A percentile compares a stretch with the other conserved stretches of the same genome.
Evolutionary conservation across 53 echinoderm and acorn worm species (phyloP).

Genomic region (Temnopleurus reevesii): DNA sequence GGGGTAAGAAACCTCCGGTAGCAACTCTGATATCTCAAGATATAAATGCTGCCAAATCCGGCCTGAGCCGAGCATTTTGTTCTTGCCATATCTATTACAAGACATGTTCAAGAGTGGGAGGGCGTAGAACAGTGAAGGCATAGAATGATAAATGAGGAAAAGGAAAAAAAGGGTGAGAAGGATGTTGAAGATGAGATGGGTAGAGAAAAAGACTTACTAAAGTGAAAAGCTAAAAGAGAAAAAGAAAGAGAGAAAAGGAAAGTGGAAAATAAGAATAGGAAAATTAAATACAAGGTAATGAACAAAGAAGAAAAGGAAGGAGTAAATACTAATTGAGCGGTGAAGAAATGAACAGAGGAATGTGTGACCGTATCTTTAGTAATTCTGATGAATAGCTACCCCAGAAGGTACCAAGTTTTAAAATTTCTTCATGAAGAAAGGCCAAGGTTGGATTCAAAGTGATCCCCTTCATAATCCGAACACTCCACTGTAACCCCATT

Average conservation of each 20-base stretch:
- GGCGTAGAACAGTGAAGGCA: not conserved
- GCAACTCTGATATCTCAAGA: slow-evolving; percentile 18
- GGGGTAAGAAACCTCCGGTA: slow-evolving; percentile 1
- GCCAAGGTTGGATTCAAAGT: too few species aligned
- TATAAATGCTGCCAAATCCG: not conserved
- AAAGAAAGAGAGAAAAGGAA: not conserved
- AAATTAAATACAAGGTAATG: too few species aligned
- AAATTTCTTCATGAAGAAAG: too few species aligned
- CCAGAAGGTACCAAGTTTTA: too few species aligned
- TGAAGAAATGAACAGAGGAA: too few species aligned
- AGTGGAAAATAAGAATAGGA: too few species aligned
- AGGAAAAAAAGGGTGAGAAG: not conserved
- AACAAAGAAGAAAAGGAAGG: too few species aligned
- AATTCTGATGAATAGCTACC: too few species aligned
- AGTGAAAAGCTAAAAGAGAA: not conserved
- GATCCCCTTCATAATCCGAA: too few species aligned
- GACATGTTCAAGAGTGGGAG: not conserved
- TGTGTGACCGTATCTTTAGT: too few species aligned
- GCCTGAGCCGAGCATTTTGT: slow-evolving; percentile 24
- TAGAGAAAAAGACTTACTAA: not conserved
- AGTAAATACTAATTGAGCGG: too few species aligned
- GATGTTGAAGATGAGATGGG: not conserved
- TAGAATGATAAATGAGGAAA: not conserved
- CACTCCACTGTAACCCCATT: too few species aligned
- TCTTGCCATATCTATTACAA: slow-evolving; percentile 15